Evolutionary conservation across 2,888 invertebrate genomes (phyloP).

Genomic region (Odontocerum albicorne): DNA sequence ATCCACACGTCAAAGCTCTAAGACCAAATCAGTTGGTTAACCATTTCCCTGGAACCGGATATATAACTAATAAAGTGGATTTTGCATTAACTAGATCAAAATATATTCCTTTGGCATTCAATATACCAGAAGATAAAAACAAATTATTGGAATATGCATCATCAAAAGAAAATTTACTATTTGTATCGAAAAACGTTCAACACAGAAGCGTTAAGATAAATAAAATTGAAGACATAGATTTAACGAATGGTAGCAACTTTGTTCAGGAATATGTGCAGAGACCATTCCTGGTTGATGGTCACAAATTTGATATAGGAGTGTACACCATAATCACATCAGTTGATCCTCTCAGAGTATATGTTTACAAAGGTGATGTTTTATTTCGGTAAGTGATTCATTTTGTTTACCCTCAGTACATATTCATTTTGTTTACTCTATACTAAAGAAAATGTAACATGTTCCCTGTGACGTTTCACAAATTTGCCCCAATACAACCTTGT

Average conservation of each 20-base stretch:
- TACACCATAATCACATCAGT: conserved; percentile 91
- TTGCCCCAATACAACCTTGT: too few relatives aligned
- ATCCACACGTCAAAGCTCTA: conserved; percentile 44
- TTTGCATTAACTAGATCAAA: conserved; percentile 77
- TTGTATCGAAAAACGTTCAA: conserved; percentile 90
- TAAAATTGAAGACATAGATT: conserved; percentile 68
- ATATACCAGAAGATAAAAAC: conserved; percentile 74
- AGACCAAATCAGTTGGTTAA: conserved; percentile 78
- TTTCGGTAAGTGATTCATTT: conserved; percentile 64
- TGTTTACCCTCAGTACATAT: too few relatives aligned
- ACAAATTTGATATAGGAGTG: conserved; percentile 96
- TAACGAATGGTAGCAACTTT: conserved; percentile 73
- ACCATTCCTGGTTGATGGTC: conserved; percentile 87
- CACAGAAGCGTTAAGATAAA: conserved; percentile 86
- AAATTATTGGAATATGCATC: conserved; percentile 69
- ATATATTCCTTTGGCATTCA: conserved; percentile 87
- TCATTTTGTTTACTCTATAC: too few relatives aligned
- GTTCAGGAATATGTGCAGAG: conserved; percentile 89
- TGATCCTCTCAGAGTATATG: conserved; percentile 86
- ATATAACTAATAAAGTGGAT: conserved; percentile 86
- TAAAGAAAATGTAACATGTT: too few relatives aligned
- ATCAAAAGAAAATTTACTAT: conserved; percentile 68
- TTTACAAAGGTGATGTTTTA: conserved; percentile 85
- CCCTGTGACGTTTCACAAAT: too few relatives aligned
- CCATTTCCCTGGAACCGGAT: conserved; percentile 93